Base-by-base conservation (phyloP, 1,140 invertebrate species). In the Glossosoma conforme region DNA sequence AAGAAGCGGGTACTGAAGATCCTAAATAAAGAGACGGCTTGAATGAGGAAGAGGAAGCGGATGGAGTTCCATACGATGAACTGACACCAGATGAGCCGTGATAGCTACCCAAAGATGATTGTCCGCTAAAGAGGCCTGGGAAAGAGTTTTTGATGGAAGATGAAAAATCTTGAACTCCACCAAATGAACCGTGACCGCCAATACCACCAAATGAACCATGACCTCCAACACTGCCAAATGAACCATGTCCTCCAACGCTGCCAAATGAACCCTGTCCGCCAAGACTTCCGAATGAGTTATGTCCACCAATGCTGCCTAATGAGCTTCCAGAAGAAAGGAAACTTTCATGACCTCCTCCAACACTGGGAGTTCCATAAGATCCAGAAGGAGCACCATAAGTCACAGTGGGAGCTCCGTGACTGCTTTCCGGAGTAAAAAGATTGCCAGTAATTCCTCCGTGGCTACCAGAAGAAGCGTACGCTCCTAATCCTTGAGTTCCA, bases 21-120 rank as follows among this genome's bases (percentile, higher is more conserved):
- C 56, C 56, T 6, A 58, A 32, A 43, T 51, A 58, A 6, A 54
- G 51, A 3, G 56, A 58, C 18, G 56, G 56, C 30, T 54, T 58
- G 20, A 58, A 58, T 24, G 42, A 15, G 9, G 6, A n/a, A 4
- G 15, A 32, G 41, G n/a, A 15, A n/a, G n/a, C n/a, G 13, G 46
- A 25, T 4, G 51, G 46, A 1, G 37, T 22, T 17, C 51, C 51
- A 22, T 53, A 53, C 10, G 32, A 44, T 43, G 48, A 56, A 15
- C 48, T 36, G 15, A 44, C 13, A 13, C 37, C 44, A 13, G 52
- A 49, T 30, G 13, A 17, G n/a, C 35, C 9, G 36, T 36, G 35
- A 17, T 20, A 22, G 14, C n/a, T 35, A 35, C 44, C 44, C 4
- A 19, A 44, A 32, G 9, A 30, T 36, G 36, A 15, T 21, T 36